These are phyloP conservation scores for Pandemis heparana DNA, from an alignment of 2,888 invertebrate species.

Conservation along the genomic window DNA sequence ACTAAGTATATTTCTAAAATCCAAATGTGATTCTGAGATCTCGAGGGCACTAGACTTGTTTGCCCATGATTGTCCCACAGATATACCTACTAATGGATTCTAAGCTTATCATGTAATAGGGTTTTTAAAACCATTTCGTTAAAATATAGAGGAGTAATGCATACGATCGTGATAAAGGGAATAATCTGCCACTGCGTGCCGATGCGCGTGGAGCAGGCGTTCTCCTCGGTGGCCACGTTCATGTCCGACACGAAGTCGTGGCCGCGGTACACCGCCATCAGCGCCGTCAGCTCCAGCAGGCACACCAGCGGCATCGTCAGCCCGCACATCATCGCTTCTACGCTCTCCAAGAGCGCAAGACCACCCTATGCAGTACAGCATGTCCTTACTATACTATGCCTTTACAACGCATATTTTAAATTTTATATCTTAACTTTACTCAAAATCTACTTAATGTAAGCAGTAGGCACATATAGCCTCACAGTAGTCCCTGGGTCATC, in stretches of 20 bases:
- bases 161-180: slow-evolving; percentile 67
- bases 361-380: slow-evolving; percentile 61
- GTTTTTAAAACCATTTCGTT: not conserved
- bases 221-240: slow-evolving; percentile 73
- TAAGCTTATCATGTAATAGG: not conserved
- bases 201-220: slow-evolving; percentile 66
- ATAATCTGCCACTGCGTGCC: slow-evolving; percentile 67
- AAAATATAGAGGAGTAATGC: slow-evolving; percentile 40
- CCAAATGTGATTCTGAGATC: no score
- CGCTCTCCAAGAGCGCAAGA: slow-evolving; percentile 67
- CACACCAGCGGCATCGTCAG: slow-evolving; percentile 64
- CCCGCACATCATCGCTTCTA: slow-evolving; percentile 67
- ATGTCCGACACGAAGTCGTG: slow-evolving; percentile 75
- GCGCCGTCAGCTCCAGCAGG: slow-evolving; percentile 63
- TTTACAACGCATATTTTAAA: no score
- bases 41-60: no score
- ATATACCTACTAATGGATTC: no score
- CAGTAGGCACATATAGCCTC: no score
- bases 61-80: no score
- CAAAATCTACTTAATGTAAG: no score
- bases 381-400: not conserved
- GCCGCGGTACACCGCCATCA: slow-evolving; percentile 71
- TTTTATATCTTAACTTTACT: no score
- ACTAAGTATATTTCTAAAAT: no score
- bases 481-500: no score